A percentile compares a stretch with the other conserved stretches of the same genome.
These are phyloP conservation scores for Trichogramma pretiosum DNA, from an alignment of 1,140 invertebrate genomes.

Conservation along the genomic window DNA sequence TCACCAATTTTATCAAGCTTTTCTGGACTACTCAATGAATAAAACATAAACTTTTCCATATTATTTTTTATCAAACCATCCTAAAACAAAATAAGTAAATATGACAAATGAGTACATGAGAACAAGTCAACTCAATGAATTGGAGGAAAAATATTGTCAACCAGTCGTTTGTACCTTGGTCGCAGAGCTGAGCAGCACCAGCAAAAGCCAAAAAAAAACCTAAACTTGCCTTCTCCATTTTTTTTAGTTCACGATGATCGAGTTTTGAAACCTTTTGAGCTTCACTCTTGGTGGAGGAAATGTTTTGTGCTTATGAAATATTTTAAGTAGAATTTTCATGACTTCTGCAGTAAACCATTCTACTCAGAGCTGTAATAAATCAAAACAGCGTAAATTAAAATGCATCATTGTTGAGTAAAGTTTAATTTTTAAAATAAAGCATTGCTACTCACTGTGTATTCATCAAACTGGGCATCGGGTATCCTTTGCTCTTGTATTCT, in stretches of 20 bases:
- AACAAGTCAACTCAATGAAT: conserved; percentile 56
- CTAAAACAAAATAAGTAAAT: conserved; percentile 44
- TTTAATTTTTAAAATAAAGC: too few relatives aligned
- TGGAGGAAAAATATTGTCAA: conserved; percentile 96
- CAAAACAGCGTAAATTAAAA: too few relatives aligned
- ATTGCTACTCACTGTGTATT: conserved; percentile 71
- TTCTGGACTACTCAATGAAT: conserved; percentile 92
- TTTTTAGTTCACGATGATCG: too few relatives aligned
- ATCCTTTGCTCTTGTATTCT: conserved; percentile 71
- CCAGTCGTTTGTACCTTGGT: conserved; percentile 89
- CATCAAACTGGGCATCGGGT: conserved; percentile 72
- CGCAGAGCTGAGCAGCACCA: conserved; percentile 83
- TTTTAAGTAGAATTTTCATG: conserved; percentile 85
- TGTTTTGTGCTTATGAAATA: conserved; percentile 88
- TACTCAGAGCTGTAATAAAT: conserved; percentile 92
- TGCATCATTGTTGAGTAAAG: too few relatives aligned
- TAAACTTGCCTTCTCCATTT: too few relatives aligned
- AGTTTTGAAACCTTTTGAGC: conserved; percentile 70
- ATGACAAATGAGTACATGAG: too few relatives aligned
- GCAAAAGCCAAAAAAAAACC: conserved; percentile 69
- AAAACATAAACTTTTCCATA: conserved; percentile 98
- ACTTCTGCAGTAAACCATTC: conserved; percentile 92
- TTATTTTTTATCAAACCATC: conserved; percentile 95
- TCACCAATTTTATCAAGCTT: conserved; percentile 97
- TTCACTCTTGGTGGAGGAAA: conserved; percentile 90